These are phyloP conservation scores for Raja brachyura DNA, from an alignment of 2,113 vertebrate species.

Conservation along the genomic window DNA sequence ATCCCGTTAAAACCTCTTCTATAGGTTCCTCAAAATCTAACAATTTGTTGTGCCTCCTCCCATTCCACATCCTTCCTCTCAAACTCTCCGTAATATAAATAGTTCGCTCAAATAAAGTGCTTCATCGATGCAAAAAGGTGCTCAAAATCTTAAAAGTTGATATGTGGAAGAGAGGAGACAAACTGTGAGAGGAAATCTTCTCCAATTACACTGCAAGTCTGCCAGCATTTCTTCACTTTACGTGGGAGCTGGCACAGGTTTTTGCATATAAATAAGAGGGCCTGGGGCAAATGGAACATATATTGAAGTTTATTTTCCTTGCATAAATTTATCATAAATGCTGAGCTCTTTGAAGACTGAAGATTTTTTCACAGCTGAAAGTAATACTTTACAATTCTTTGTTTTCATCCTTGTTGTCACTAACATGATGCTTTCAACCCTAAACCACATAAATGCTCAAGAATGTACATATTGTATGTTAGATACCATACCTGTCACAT, in stretches of 20 bases:
- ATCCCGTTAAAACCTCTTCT: background rate
- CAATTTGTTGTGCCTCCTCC: background rate
- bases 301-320: conserved; percentile 18
- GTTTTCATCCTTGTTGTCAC: background rate
- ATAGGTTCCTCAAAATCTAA: background rate
- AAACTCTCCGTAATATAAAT: background rate
- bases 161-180: background rate
- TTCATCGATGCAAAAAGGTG: background rate
- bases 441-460: background rate
- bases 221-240: background rate
- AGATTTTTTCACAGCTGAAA: conserved; percentile 5
- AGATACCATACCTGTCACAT: conserved; percentile 27
- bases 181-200: background rate
- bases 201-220: background rate
- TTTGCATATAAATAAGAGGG: conserved; percentile 29
- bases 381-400: background rate
- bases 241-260: background rate
- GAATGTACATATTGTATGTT: background rate
- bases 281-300: background rate
- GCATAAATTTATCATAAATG: conserved; percentile 18
- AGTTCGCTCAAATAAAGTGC: background rate
- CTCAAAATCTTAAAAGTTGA: background rate
- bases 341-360: conserved; percentile 29
- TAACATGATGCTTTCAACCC: background rate
- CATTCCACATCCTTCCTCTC: background rate